Evolutionary conservation across 2,113 vertebrate species (phyloP), one percentile per base, ranked within the genome.

Genomic region (Rhinoderma darwinii): DNA sequence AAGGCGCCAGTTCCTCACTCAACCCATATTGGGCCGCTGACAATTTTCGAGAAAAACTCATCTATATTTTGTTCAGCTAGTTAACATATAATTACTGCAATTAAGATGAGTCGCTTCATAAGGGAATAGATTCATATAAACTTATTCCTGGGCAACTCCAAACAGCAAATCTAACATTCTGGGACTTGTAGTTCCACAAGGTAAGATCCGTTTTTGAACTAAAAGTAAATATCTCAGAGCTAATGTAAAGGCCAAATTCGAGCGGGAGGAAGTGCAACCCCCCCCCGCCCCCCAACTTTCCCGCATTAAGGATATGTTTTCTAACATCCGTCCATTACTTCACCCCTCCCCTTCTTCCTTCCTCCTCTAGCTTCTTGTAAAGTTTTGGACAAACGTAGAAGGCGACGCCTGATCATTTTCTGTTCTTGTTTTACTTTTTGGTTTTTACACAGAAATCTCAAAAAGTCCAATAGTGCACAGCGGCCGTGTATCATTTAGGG

Each of bases 261-360:
- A 72, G 30, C 22, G 32, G 37, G 68, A 74, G 82, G 82, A 84
- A 73, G 82, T 10, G 20, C 17, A 56, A 18, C 41, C n/a, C 81
- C 39, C 27, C 68, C 68, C 17, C 22, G 22, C 70, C 25, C 35
- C n/a, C n/a, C n/a, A n/a, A n/a, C n/a, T n/a, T n/a, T 2, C 44
- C 30, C 47, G 22, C 32, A 54, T 59, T 50, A 78, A 22, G 79
- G 27, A 41, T 9, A 32, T 61, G 51, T 73, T 37, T 73, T 83
- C 27, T 70, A 17, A 72, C 32, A 51, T 83, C 81, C 81, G 61
- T 51, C 30, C 80, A 37, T 10, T 44, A 37, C 32, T 37, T 54
- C 27, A 20, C 41, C 66, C 43, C 82, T 54, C 82, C 63, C 63
- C 43, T 35, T 27, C 82, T 84, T 84, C 82, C 82, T 84, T 84